Conservation (phyloP, 2,797 vertebrate genomes). For the Gorsachius magnificus region DNA sequence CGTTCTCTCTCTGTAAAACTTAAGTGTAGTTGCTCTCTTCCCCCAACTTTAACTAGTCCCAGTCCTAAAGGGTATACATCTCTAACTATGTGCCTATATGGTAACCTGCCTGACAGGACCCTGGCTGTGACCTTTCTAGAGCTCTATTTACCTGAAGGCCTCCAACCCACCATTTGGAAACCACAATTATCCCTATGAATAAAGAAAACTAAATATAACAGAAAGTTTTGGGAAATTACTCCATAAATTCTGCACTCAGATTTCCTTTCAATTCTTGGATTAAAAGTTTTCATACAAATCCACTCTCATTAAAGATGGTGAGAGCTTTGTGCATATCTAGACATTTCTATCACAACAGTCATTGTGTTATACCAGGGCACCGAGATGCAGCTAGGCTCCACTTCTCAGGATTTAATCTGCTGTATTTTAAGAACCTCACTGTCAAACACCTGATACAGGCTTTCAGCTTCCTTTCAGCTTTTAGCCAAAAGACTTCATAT, state of each 20-base stretch:
- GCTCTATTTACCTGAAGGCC: not conserved
- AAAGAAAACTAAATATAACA: not conserved
- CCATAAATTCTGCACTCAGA: not conserved
- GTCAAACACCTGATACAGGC: not conserved
- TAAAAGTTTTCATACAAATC: not conserved
- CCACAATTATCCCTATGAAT: not conserved
- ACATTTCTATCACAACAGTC: not conserved
- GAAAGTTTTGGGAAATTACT: not conserved
- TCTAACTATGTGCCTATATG: not conserved
- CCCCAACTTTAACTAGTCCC: not conserved
- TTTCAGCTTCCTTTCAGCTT: slow-evolving; percentile 15
- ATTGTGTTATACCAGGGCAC: not conserved
- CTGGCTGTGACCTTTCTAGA: not conserved
- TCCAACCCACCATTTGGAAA: not conserved
- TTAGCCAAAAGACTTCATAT: not conserved
- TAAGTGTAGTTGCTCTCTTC: not conserved
- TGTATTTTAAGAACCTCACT: not conserved
- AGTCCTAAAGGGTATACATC: not conserved
- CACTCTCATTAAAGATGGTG: not conserved
- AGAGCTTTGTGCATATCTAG: not conserved
- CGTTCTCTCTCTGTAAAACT: not conserved
- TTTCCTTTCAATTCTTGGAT: not conserved
- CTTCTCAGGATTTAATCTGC: not conserved
- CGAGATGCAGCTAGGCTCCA: not conserved
- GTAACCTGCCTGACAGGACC: not conserved